Evolutionary conservation across 1,140 invertebrate species (phyloP).

Genomic region (Lepidurus apus): DNA sequence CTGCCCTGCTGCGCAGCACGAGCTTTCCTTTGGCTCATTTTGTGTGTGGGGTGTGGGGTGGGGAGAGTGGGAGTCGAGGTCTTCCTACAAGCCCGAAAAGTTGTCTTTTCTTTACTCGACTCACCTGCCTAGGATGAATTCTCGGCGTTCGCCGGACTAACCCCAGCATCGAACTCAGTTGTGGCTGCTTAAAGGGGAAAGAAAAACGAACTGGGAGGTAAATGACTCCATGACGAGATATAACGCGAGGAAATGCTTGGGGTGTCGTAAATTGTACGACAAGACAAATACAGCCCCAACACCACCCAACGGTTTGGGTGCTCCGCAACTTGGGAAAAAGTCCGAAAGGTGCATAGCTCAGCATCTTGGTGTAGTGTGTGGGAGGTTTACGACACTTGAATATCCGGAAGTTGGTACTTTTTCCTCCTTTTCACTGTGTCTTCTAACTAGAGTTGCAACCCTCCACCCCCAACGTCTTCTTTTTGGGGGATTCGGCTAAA

Average conservation of each 20-base stretch:
- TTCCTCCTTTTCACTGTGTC: background rate
- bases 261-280: slow-evolving; percentile 15
- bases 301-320: slow-evolving; percentile 15
- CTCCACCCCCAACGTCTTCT: background rate
- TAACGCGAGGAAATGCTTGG: slow-evolving; percentile 10
- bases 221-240: slow-evolving; percentile 18
- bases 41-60: background rate
- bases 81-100: background rate
- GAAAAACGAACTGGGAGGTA: slow-evolving; percentile 18
- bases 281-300: background rate
- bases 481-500: background rate
- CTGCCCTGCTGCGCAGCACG: slow-evolving; percentile 8
- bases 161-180: background rate
- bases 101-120: background rate
- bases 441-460: background rate
- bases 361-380: background rate
- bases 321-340: background rate
- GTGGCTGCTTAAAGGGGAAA: background rate
- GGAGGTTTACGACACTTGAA: slow-evolving; percentile 18
- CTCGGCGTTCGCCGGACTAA: background rate
- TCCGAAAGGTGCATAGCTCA: too few species aligned
- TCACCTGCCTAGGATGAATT: background rate
- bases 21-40: background rate
- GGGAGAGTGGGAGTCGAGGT: too few species aligned
- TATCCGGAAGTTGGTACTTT: slow-evolving; percentile 2